phyloP scores from a whole-genome alignment of 2,797 vertebrate species.

The Myotis planiceps region DNA sequence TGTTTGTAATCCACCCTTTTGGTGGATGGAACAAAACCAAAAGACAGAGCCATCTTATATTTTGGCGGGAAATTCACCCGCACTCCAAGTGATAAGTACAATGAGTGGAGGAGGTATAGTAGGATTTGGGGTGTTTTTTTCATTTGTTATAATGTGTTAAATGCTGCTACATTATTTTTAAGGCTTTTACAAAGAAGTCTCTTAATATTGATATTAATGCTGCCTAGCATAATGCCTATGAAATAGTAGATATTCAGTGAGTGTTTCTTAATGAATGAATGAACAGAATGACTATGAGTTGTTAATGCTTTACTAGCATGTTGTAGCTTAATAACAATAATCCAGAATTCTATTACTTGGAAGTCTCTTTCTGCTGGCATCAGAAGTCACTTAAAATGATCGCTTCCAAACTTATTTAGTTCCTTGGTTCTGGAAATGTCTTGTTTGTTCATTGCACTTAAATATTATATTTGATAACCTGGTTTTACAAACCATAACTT shows the following conservation, averaged over 20 bases:
- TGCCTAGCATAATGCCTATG: not conserved
- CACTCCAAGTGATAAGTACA: too few relatives aligned
- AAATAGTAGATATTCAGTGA: not conserved
- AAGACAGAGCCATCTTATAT: too few relatives aligned
- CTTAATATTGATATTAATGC: not conserved
- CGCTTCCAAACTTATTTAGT: conserved; percentile 3
- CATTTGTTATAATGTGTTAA: conserved; percentile 43
- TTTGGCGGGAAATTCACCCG: too few relatives aligned
- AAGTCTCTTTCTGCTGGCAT: not conserved
- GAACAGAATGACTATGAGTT: not conserved
- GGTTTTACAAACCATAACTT: conserved; percentile 36
- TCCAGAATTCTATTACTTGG: not conserved
- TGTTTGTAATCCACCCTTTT: too few relatives aligned
- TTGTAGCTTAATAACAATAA: conserved; percentile 20
- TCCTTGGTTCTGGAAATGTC: not conserved
- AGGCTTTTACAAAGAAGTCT: not conserved
- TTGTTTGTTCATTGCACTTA: conserved; percentile 28
- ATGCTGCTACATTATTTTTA: not conserved
- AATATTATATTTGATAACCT: conserved; percentile 1
- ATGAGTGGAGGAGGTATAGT: not conserved
- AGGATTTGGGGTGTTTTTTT: not conserved
- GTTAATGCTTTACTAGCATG: not conserved
- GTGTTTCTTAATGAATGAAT: not conserved
- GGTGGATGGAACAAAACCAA: too few relatives aligned
- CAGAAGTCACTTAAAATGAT: conserved; percentile 32